Base-by-base conservation (phyloP, 2,888 invertebrate genomes). In the Mythimna loreyi region DNA sequence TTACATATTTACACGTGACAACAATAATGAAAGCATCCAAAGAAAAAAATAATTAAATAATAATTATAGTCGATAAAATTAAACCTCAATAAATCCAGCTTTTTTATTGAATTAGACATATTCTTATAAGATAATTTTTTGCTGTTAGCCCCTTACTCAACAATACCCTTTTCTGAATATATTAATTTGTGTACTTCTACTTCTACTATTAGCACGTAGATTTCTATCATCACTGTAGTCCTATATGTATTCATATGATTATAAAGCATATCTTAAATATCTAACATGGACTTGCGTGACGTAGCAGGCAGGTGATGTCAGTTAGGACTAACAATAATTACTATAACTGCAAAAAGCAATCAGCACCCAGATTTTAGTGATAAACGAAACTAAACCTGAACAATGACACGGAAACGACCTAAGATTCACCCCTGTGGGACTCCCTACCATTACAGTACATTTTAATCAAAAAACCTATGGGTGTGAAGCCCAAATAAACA, bases 401-500 rank as follows among this genome's bases (percentile, higher is more conserved):
- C 88, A 90, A 88, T 87, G 82, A 86, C 87, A 85, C 91, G 89
- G 87, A 92, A 88, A 87, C 89, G 90, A 80, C 89, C 91, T 83
- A 90, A 85, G 89, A 91, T 91, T 88, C 92, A 90, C 93, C 94
- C 95, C 89, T 92, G 93, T 86, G 91, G 91, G 89, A 92, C 93
- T 89, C 94, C 94, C 94, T 85, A 87, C 80, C 86, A 92, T 92
- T 92, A 91, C 89, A 89, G 90, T 87, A 84, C 88, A 91, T 93
- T 94, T 94, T 94, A 95, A 95, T 95, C 94, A 95, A 93, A 93
- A 93, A 92, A 90, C 81, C 80, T 89, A 90, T 90, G 94, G 94
- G 94, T 95, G 95, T 94, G 95, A 95, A 95, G 92, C 86, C 93
- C 91, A 94, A 94, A 95, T 90, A 95, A 87, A 88, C 87, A 89